Evolutionary conservation across 2,797 vertebrate genomes (phyloP), one percentile per base, ranked within the genome.

Genomic region (Acanthopagrus latus): DNA sequence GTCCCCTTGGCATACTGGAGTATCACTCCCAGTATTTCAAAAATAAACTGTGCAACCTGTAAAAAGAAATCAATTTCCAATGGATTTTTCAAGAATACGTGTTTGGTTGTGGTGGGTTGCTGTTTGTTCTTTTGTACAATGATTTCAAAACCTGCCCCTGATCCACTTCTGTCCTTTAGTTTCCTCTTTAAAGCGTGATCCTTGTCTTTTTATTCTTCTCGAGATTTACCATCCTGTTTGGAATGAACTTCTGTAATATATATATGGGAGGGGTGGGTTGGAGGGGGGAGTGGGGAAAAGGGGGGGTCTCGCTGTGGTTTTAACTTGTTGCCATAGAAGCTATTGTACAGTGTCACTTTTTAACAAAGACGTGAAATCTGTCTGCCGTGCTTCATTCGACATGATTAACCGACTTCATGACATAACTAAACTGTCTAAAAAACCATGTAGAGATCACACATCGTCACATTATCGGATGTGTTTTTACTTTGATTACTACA

Each of bases 21-120:
- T 72, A 72, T 86, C 66, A 80, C 78, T 86, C 80, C 81, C 82
- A 92, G 89, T 91, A 90, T 90, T 90, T 94, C 94, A 84, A 85
- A 90, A 93, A 96, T 93, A 95, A 97, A 97, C 98, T 96, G 95
- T 96, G 94, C 95, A 95, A 94, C 95, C 94, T 97, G 93, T 97
- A 95, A 94, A 96, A 97, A 93, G 84, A 89, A 94, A 91, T 93
- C 77, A 65, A 96, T 96, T 94, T 95, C 89, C 92, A 92, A 94
- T 94, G 93, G 86, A 93, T 93, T 96, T 95, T 94, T 96, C 94
- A 93, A 93, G 93, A 95, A 94, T 92, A 95, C 91, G 82, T 94
- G 92, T 95, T 97, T 91, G 95, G 93, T 94, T 95, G 88, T 91
- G 94, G 95, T 97, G 96, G 96, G 96, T 96, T 92, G 86, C 93